Evolutionary conservation across 2,797 vertebrate genomes (phyloP), one percentile per base, ranked within the genome.

Genomic region (Lacerta bilineata): DNA sequence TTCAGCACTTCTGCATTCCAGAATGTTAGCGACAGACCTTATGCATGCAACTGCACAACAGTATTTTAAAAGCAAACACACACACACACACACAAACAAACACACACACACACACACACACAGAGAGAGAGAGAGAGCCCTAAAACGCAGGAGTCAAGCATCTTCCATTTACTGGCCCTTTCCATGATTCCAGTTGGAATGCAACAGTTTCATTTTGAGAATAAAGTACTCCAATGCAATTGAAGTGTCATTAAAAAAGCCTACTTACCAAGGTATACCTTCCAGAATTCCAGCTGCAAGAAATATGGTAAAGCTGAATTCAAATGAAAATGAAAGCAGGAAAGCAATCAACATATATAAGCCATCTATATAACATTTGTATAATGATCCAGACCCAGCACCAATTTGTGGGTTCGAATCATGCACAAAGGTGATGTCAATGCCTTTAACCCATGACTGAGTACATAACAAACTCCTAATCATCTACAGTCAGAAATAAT

Each of bases 281-380:
- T 95, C 98, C 98, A 99, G 96, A 99, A 99, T 95, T 97, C 97
- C 97, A 97, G 97, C 99, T 99, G 90, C 79, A 95, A 98, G 92
- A 91, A 75, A 95, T 85, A 90, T 41, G 80, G 85, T 41, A 68
- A 64, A 10, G 41, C 13, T 39, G 11, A 33, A 36, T 9, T 81
- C 74, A 88, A 86, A 75, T 15, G 66, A 43, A 85, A 25, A 0
- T 64, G 80, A 72, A 89, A 85, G 84, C 33, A 84, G 18, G 79
- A 5, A 66, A 88, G 39, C 27, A 25, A 86, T 36, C 79, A 25
- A 69, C 8, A 33, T 10, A 2, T 36, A 43, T 33, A 43, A 69
- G 8, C 29, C 46, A 59, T 36, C 18, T 36, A 20, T 74, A 7
- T 10, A n/a, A 29, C 7, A 10, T n/a, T 15, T 43, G 27, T 17